phyloP scores from a whole-genome alignment of 2,888 invertebrate genomes.

The Agrotis segetum region DNA sequence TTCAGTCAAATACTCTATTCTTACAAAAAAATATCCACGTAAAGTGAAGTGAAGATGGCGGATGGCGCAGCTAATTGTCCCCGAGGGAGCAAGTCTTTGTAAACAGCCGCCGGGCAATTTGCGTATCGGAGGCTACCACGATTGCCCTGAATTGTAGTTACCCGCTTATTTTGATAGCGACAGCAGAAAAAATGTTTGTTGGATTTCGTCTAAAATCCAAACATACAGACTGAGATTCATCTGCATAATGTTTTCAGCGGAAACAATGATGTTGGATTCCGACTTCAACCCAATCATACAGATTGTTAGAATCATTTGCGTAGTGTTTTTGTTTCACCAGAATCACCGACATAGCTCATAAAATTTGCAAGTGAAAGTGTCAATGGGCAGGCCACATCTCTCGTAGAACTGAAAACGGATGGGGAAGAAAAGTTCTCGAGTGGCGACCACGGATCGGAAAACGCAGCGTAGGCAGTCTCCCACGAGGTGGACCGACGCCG shows the following conservation, averaged over 20 bases:
- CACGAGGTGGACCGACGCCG: too few relatives aligned
- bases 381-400: too few relatives aligned
- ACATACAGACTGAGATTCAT: not conserved
- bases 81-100: conserved; percentile 74
- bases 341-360: too few relatives aligned
- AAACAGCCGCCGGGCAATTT: conserved; percentile 86
- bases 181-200: conserved; percentile 54
- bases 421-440: too few relatives aligned
- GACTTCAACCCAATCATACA: not conserved
- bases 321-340: too few relatives aligned
- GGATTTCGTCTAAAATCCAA: not conserved
- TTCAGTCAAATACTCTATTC: too few relatives aligned
- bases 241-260: conserved; percentile 43
- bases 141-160: conserved; percentile 75
- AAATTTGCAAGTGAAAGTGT: too few relatives aligned
- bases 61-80: conserved; percentile 74
- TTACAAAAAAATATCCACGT: not conserved
- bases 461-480: too few relatives aligned
- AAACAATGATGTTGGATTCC: conserved; percentile 26
- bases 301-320: too few relatives aligned
- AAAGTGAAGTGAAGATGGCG: conserved; percentile 42
- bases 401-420: too few relatives aligned
- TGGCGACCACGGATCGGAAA: too few relatives aligned
- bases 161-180: conserved; percentile 76
- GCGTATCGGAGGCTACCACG: conserved; percentile 77